Evolutionary conservation across 1,140 invertebrate species (phyloP), one percentile per base, ranked within the genome.

Genomic region (Scaptomyza montana): DNA sequence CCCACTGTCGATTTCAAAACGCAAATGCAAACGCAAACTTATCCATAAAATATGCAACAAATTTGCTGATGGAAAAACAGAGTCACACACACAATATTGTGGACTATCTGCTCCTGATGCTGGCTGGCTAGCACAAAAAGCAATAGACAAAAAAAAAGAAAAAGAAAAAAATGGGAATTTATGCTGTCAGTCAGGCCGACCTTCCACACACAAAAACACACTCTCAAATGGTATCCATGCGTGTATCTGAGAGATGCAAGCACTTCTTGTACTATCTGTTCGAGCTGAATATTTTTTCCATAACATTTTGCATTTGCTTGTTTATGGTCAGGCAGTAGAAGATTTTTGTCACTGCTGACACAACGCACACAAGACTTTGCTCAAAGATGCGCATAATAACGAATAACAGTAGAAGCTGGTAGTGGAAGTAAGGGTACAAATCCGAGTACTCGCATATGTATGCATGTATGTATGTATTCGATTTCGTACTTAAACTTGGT

Each of bases 1-100:
- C 54, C 65, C 54, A 61, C 33, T 60, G 63, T 73, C 76, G 61
- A 79, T 79, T 65, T 47, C 65, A 46, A 54, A 61, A 41, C 45
- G 25, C 43, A 55, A 62, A 67, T n/a, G 39, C 39, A 36, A 36
- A 36, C 51, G 45, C 51, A 55, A 76, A 69, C 64, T 74, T 70
- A 41, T 46, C 30, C 71, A 77, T 77, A 56, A 77, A 77, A 74
- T 74, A 74, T 77, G 65, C 65, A 74, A 65, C 71, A 69, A 74
- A 77, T 73, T 77, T 56, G 49, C 45, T 61, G 65, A 74, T 74
- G 61, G 49, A 7, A 60, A 69, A 73, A 43, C 45, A 10, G 19
- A 74, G 13, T 25, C 50, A 45, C 46, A 64, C 19, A 51, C 12
- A 46, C 49, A 61, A 53, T 65, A 51, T 5, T 57, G 50, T 55